Evolutionary conservation across 2,113 vertebrate species (phyloP), one percentile per base, ranked within the genome.

Genomic region (Aplodontia rufa): DNA sequence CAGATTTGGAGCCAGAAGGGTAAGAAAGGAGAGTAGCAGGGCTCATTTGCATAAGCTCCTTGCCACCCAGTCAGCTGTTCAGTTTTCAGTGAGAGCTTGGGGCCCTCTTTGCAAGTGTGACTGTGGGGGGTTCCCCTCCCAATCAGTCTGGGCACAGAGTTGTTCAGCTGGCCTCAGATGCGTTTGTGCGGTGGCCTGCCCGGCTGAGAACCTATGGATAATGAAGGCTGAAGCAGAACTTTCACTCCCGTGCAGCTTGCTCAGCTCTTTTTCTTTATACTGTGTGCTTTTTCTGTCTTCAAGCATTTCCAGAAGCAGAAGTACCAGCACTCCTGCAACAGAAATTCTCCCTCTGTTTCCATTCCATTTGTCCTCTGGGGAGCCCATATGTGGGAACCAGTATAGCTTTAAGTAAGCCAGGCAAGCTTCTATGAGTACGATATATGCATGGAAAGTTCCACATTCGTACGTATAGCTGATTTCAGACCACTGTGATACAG

Each of bases 11-110:
- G 53, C 35, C 17, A 75, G 45, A 60, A 24, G 62, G n/a, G 1
- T 1, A 7, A 37, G 55, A 96, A 95, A 92, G n/a, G 83, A 72
- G 87, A 81, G 47, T 37, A 26, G 24, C 2, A 49, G 84, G 64
- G 32, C 22, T 10, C 12, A 69, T 96, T 96, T 96, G 62, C 92
- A 87, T 96, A 76, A 94, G 32, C 87, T 66, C 62, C 40, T 37
- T n/a, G 26, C 55, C 3, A 2, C 85, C n/a, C 20, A 20, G 28
- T 85, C 10, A 16, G 8, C 58, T 45, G 5, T 26, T 6, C 45
- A 74, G 53, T 40, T 89, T 68, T 80, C 8, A 26, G 30, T 24
- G 14, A 71, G 88, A 40, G 26, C 71, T 1, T 9, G 72, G 42
- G 64, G 20, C 6, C 32, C 28, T 24, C 53, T 62, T 53, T 58